phyloP scores from a whole-genome alignment of 2,888 invertebrate genomes.

The Lasioglossum lativentre region DNA sequence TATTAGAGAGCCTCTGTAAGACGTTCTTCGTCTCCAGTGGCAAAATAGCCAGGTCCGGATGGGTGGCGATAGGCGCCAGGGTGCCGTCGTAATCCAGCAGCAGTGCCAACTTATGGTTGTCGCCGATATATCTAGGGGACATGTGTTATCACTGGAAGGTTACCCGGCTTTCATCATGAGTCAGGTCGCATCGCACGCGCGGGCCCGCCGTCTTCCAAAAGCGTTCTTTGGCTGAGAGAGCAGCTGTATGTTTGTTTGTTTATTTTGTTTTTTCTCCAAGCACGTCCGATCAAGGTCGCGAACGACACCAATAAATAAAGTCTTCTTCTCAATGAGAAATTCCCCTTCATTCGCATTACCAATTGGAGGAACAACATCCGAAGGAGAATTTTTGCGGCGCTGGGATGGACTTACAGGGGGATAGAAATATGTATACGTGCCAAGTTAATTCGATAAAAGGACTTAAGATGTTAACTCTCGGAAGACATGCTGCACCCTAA shows the following conservation, averaged over 20 bases:
- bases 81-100: conserved; percentile 96
- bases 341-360: conserved; percentile 22
- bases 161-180: conserved; percentile 82
- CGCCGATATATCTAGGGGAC: conserved; percentile 91
- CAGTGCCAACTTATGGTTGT: conserved; percentile 93
- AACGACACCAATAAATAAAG: neutral
- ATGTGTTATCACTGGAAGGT: conserved; percentile 82
- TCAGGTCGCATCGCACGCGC: conserved; percentile 80
- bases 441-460: conserved; percentile 11
- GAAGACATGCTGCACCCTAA: conserved; percentile 3
- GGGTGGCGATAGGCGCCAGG: conserved; percentile 94
- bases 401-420: neutral
- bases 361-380: neutral
- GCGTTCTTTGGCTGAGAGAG: conserved; percentile 47
- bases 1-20: conserved; percentile 92
- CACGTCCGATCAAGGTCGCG: neutral
- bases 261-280: neutral
- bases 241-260: neutral
- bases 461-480: neutral
- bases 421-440: conserved; percentile 1
- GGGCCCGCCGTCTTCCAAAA: conserved; percentile 78
- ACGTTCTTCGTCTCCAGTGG: conserved; percentile 94
- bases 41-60: conserved; percentile 94
- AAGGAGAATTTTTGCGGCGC: neutral
- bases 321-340: neutral